Base-by-base conservation (phyloP, 2,113 vertebrate genomes). In the Epinephelus cyanopodus region DNA sequence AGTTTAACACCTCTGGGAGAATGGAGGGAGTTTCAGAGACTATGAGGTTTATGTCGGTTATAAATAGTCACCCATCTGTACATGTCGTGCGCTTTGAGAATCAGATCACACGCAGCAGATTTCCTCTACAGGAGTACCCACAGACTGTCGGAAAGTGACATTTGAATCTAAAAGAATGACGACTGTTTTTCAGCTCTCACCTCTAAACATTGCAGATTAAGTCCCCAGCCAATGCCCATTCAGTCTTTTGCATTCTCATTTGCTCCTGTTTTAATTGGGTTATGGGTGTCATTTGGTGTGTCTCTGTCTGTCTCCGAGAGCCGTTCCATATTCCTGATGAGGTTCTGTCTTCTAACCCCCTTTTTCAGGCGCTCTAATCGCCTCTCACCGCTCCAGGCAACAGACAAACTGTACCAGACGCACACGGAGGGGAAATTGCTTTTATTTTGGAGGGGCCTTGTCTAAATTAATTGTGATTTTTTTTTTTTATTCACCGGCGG, bases 331-430 rank as follows among this genome's bases (percentile, higher is more conserved):
- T 90, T 88, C 72, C 75, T 88, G 74, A 88, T 90, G 78, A 92
- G 76, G 84, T 77, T 81, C n/a, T 47, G 62, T 90, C 77, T 92
- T 92, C 85, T 90, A 93, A 93, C 87, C 88, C 88, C 85, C 79
- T 93, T 90, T 90, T 77, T 73, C 69, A 74, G 68, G 48, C 72
- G 0, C 77, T 81, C 90, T 94, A 94, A 94, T 94, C 89, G 48
- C 80, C 82, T 89, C 91, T 87, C 63, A 60, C 25, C 1, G 93
- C 94, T 93, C 63, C 83, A 82, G 93, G 93, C 94, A 80, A 89
- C 86, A 87, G 80, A 89, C 82, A 85, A 89, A 91, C 77, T 90
- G 86, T 87, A 87, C 83, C 91, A 89, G 83, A 78, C 39, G 21
- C 78, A 77, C 73, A 83, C 64, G 21, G 68, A 86, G 52, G 63